Evolutionary conservation across 1,140 invertebrate genomes (phyloP).

Genomic region (Agrilus planipennis): DNA sequence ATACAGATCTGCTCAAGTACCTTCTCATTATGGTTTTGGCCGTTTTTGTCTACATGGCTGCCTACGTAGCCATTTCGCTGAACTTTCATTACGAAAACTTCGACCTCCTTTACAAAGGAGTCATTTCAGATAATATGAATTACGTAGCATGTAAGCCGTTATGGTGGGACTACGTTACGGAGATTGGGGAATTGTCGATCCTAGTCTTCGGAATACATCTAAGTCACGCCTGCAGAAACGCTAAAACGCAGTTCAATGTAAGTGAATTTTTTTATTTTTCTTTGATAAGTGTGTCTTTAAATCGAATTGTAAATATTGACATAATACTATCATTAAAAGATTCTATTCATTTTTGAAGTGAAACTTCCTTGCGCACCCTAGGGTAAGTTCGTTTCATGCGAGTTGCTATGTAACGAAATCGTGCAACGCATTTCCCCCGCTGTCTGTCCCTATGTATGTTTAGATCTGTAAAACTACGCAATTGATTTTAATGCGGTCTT

Average conservation of each 20-base stretch:
- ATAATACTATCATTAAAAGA: too few relatives aligned
- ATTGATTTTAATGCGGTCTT: too few relatives aligned
- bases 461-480: too few relatives aligned
- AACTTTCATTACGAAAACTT: constrained; percentile 44
- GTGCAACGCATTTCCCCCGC: too few relatives aligned
- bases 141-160: constrained; percentile 60
- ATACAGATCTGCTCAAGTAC: constrained; percentile 76
- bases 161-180: constrained; percentile 84
- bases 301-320: neutral
- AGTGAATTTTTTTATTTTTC: constrained; percentile 16
- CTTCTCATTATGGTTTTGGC: constrained; percentile 61
- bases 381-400: too few relatives aligned
- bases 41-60: constrained; percentile 71
- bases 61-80: constrained; percentile 64
- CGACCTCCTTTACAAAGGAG: constrained; percentile 36
- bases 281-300: constrained; percentile 2
- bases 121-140: constrained; percentile 37
- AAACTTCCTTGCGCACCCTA: too few relatives aligned
- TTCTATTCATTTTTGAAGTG: too few relatives aligned
- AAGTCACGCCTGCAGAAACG: constrained; percentile 67
- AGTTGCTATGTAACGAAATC: too few relatives aligned
- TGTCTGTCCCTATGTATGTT: too few relatives aligned
- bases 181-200: constrained; percentile 72
- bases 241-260: constrained; percentile 67
- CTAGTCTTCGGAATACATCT: constrained; percentile 72